Conservation (phyloP, 2,888 invertebrate species). For the Drosophila atroscutellata region DNA sequence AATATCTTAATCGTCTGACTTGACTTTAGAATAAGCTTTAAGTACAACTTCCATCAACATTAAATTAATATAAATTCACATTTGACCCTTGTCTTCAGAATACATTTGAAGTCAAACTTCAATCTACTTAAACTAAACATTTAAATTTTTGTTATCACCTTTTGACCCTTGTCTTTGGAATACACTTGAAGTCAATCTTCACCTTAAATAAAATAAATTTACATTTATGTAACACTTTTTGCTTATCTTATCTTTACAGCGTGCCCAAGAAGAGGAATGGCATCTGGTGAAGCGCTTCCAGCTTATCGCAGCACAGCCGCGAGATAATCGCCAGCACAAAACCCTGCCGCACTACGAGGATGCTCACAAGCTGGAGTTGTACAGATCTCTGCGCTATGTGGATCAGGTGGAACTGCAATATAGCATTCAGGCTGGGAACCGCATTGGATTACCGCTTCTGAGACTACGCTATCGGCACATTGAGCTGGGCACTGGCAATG, state of each 20-base stretch:
- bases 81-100: too few species aligned
- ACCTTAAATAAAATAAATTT: neutral
- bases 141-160: neutral
- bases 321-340: conserved; percentile 54
- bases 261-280: conserved; percentile 86
- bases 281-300: conserved; percentile 89
- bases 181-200: neutral
- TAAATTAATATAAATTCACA: neutral
- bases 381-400: conserved; percentile 77
- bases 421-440: conserved; percentile 71
- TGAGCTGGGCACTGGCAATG: conserved; percentile 72
- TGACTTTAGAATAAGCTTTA: neutral
- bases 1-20: neutral
- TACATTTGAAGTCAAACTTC: too few species aligned
- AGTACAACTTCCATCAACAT: neutral
- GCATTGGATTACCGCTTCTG: conserved; percentile 80
- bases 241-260: conserved; percentile 74
- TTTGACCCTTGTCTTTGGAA: neutral
- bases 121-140: too few species aligned
- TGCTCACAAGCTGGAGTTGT: conserved; percentile 75
- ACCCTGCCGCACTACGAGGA: conserved; percentile 75
- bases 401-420: conserved; percentile 78
- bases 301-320: conserved; percentile 86
- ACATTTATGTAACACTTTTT: neutral
- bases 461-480: conserved; percentile 80